Base-by-base conservation (phyloP, 2,113 vertebrate species). In the Pterocles gutturalis region DNA sequence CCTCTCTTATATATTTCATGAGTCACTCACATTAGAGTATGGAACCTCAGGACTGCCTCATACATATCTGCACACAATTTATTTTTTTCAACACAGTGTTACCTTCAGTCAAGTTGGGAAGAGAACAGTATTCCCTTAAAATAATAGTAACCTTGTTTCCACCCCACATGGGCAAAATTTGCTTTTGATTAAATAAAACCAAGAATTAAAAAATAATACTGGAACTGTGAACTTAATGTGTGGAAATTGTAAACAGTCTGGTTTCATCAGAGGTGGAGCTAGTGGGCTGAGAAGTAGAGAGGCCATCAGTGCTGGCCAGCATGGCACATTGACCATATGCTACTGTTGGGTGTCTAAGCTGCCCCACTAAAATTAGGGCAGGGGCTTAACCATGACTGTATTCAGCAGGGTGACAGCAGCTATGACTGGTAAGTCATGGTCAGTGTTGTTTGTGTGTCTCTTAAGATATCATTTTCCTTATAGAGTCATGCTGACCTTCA, bases 1-100 rank as follows among this genome's bases (percentile, higher is more conserved):
- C 91, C 77, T 91, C 51, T 87, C n/a, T 66, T n/a, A 71, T n/a
- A 64, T 18, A 53, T 82, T 93, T 96, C 45, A 93, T 36, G n/a
- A 89, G 51, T 43, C 48, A 33, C 38, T 87, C 69, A 43, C 73
- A 75, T 84, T 87, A 89, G 4, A 79, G 17, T 38, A 29, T 33
- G 21, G 45, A 90, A 95, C 38, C 61, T 72, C 75, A 53, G 45
- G 34, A 87, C 66, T 48, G n/a, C 28, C 57, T 85, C 66, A 71
- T 34, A 76, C 12, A 9, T 53, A 83, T 29, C 65, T 93, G 34
- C 33, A 72, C 54, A 90, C 19, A 29, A 43, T 61, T 83, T 29
- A 4, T 78, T 66, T 78, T 83, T 83, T 79, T 45, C 41, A 64
- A 6, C 48, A 6, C 11, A 41, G 25, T 75, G 91, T 87, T 95